These are phyloP conservation scores for Oreochromis aureus DNA, from an alignment of 2,113 vertebrate species.

Conservation along the genomic window DNA sequence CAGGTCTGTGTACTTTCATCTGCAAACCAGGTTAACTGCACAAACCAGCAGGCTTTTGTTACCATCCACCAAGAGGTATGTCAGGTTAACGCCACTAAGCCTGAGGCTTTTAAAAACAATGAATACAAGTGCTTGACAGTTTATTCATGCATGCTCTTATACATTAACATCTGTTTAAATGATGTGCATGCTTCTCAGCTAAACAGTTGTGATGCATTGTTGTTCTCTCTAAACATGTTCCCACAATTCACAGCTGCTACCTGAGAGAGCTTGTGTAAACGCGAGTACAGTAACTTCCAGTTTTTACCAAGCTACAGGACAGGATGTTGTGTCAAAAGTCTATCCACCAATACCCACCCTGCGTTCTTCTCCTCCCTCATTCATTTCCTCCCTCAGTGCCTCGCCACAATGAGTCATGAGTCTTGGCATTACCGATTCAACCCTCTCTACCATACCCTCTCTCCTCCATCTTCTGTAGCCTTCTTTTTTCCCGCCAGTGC, in stretches of 20 bases:
- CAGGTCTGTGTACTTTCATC: neutral
- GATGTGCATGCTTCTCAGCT: neutral
- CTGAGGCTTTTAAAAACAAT: neutral
- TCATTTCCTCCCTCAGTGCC: conserved; percentile 14
- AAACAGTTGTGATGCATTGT: neutral
- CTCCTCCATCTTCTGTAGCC: conserved; percentile 1
- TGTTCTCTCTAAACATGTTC: neutral
- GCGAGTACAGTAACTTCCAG: neutral
- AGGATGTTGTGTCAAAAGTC: neutral
- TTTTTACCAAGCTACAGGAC: neutral
- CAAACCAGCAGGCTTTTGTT: conserved; percentile 7
- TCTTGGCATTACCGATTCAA: conserved; percentile 11
- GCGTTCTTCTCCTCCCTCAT: conserved; percentile 36
- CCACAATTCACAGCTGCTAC: neutral
- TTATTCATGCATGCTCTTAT: neutral
- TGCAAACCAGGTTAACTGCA: conserved; percentile 32
- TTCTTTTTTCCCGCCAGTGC: conserved; percentile 9
- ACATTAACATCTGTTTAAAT: neutral
- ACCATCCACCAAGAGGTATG: neutral
- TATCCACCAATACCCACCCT: conserved; percentile 30
- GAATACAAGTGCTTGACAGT: neutral
- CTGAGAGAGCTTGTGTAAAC: neutral
- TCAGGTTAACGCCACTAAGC: neutral
- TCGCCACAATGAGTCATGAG: conserved; percentile 54
- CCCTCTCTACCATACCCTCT: conserved; percentile 12